Conservation (phyloP, 2,797 vertebrate genomes). For the Gymnoscopelus braueri region DNA sequence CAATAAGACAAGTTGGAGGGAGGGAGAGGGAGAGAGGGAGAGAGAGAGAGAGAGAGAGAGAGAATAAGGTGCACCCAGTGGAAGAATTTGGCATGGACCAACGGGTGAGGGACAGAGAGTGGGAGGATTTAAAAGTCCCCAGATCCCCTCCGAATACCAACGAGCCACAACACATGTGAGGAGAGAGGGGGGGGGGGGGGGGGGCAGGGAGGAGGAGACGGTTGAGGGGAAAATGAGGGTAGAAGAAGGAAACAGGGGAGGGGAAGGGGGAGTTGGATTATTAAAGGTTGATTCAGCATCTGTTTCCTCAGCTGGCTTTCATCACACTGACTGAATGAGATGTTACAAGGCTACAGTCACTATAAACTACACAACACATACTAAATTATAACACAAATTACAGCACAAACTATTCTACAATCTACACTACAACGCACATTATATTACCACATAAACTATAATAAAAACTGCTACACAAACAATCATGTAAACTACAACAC, state of each 20-base stretch:
- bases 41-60: not conserved
- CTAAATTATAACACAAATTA: not conserved
- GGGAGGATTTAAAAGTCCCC: not conserved
- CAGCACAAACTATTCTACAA: not conserved
- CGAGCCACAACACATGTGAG: not conserved
- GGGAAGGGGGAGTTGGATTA: not conserved
- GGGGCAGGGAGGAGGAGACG: not conserved
- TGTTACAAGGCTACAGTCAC: not conserved
- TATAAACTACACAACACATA: not conserved
- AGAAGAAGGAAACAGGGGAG: too few species aligned
- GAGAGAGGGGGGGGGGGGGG: too few species aligned
- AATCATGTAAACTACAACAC: not conserved
- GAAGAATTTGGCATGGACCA: not conserved
- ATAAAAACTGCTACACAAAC: not conserved
- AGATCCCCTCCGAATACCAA: not conserved
- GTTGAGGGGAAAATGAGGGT: not conserved
- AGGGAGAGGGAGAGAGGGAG: too few species aligned
- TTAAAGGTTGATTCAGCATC: slow-evolving; percentile 4
- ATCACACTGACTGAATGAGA: slow-evolving; percentile 8
- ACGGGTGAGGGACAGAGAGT: not conserved
- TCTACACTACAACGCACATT: too few species aligned
- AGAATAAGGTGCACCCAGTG: not conserved
- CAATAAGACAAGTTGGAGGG: not conserved
- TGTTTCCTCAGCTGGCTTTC: slow-evolving; percentile 15
- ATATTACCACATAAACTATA: too few species aligned